Evolutionary conservation across 2,888 invertebrate species (phyloP), one percentile per base, ranked within the genome.

Genomic region (Catotricha subobsoleta): DNA sequence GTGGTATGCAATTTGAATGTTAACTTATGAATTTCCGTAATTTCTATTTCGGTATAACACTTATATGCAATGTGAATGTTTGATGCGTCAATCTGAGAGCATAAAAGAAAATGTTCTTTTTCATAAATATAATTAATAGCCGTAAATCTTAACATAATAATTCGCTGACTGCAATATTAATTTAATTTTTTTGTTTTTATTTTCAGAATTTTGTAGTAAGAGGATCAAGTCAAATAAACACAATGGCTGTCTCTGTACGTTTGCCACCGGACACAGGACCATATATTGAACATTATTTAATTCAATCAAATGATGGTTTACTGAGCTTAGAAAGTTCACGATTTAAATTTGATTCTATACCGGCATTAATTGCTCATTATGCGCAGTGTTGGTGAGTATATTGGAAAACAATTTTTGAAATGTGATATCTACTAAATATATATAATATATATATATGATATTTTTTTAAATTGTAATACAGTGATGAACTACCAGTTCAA

Each of bases 281-380:
- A 8, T 88, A 88, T 62, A 88, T 92, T 55, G 92, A 95, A 59
- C 94, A 95, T 65, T 95, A 94, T 67, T 74, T 95, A 53, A 87
- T 95, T 50, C 91, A 91, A 62, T 80, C 86, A 13, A 71, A 76
- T 38, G 73, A 71, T 31, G 80, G 81, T 40, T 76, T 81, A 51
- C 71, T 92, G 47, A 83, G 86, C 40, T 70, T 95, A 49, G 92
- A 95, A 65, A 91, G 91, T 44, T 92, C 92, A 27, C 82, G 86
- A 55, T 87, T 91, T 64, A 79, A 82, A 55, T 95, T 95, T 62
- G 80, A 82, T 58, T 86, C 86, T 53, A 87, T 94, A 61, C 91
- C 92, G 30, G 78, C 83, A 48, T 71, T 95, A 49, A 84, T 95
- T 50, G 86, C 87, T 41, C 87, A 94, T 66, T 95, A 94, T 64